Conservation (phyloP, 2,113 vertebrate species). For the Centrocercus urophasianus region DNA sequence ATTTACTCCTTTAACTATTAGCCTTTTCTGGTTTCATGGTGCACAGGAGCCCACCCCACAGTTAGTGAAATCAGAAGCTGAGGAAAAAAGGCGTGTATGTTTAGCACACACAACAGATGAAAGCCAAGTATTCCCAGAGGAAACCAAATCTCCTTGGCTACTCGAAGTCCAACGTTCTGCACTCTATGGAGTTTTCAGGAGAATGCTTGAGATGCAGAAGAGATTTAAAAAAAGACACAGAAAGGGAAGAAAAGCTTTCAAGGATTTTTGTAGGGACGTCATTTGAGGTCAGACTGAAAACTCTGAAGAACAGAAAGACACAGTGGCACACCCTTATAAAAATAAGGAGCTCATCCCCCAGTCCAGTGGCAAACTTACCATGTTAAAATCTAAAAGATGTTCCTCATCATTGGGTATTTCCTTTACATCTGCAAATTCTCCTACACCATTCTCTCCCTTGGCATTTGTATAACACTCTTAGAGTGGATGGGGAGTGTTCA, state of each 20-base stretch:
- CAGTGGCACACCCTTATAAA: not conserved
- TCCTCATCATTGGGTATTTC: conserved; percentile 78
- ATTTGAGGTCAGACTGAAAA: not conserved
- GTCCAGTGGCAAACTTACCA: conserved; percentile 76
- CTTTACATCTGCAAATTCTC: conserved; percentile 79
- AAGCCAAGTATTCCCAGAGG: not conserved
- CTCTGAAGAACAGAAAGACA: not conserved
- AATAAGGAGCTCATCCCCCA: conserved; percentile 21
- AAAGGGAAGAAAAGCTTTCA: conserved; percentile 9
- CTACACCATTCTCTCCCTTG: conserved; percentile 81
- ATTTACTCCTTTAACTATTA: not conserved
- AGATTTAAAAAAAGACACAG: not conserved
- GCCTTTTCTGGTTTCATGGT: not conserved
- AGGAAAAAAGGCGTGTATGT: not conserved
- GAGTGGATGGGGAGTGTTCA: conserved; percentile 62
- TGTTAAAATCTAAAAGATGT: conserved; percentile 84
- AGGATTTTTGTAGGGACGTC: not conserved
- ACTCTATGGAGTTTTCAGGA: not conserved
- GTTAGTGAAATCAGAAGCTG: not conserved
- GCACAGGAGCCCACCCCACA: not conserved
- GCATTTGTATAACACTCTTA: conserved; percentile 80
- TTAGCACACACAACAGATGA: not conserved
- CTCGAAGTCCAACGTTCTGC: not conserved
- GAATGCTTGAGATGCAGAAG: not conserved
- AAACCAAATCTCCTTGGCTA: not conserved